Evolutionary conservation across 2,888 invertebrate genomes (phyloP).

Genomic region (Ichneumoninae sp.): DNA sequence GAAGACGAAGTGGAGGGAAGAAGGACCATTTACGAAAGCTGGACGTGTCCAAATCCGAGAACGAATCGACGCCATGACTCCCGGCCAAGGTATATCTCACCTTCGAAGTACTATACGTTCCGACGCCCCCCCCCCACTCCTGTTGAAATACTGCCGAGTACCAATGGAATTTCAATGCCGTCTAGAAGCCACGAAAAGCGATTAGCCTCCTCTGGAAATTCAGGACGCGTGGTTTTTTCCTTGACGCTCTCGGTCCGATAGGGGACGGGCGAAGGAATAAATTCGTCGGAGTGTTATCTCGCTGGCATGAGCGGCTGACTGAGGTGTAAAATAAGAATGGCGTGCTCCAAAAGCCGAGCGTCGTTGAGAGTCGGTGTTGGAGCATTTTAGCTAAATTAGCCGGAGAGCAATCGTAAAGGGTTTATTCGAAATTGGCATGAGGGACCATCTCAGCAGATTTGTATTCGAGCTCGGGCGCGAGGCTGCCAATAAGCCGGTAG

Average conservation of each 20-base stretch:
- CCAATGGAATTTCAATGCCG: conserved; percentile 62
- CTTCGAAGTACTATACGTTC: conserved; percentile 42
- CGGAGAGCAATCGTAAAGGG: conserved; percentile 15
- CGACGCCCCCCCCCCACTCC: not conserved
- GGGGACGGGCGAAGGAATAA: conserved; percentile 23
- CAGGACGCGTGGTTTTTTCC: conserved; percentile 47
- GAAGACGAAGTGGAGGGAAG: conserved; percentile 18
- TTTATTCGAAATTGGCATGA: conserved; percentile 24
- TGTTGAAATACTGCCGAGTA: conserved; percentile 56
- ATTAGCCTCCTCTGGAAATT: conserved; percentile 57
- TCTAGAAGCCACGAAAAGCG: conserved; percentile 57
- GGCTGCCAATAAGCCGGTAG: conserved; percentile 6
- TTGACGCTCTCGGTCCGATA: not conserved
- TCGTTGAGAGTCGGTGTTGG: not conserved
- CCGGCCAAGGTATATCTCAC: conserved; percentile 47
- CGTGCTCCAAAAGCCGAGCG: not conserved
- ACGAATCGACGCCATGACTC: conserved; percentile 58
- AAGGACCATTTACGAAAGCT: conserved; percentile 55
- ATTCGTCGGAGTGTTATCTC: conserved; percentile 15
- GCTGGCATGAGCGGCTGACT: not conserved
- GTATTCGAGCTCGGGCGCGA: conserved; percentile 14
- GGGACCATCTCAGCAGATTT: not conserved
- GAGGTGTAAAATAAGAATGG: not conserved
- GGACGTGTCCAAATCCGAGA: conserved; percentile 55
- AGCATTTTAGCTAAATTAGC: conserved; percentile 17